Base-by-base conservation (phyloP, 2,113 vertebrate genomes). In the Phoenicopterus ruber region DNA sequence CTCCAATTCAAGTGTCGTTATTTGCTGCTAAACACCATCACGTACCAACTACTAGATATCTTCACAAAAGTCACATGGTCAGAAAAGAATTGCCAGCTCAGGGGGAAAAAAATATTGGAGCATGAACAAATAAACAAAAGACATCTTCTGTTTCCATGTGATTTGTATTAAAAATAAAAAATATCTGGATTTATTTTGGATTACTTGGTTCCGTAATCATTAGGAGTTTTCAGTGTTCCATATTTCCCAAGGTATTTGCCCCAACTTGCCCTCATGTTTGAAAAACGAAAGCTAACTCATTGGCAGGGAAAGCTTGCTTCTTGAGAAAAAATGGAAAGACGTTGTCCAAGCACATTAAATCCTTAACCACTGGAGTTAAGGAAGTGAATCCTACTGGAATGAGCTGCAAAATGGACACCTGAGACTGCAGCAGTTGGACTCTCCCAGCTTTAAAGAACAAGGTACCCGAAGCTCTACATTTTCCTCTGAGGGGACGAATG, bases 281-380 rank as follows among this genome's bases (percentile, higher is more conserved):
- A 94, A 79, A 93, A 90, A 65, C 61, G 22, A 79, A 86, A 76
- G 26, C 16, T 72, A 88, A 47, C 17, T 93, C 36, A 16, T 28
- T 76, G 42, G 22, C 46, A 85, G 13, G 52, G 40, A 82, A 87
- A 82, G 20, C 7, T 69, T 76, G 19, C 20, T 59, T 38, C 49
- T 69, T 44, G 34, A 72, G 54, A 49, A 63, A 79, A 95, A 90
- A 85, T 36, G 15, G 55, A 91, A 97, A 79, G 22, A 24, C 26
- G 17, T 32, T 73, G 57, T 71, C 42, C 32, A 61, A 66, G 46
- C 49, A 84, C 21, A 82, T 70, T 46, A 93, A 91, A 86, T 58
- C 31, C 34, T 89, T 91, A 86, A 85, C 20, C 13, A 65, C 20
- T 46, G 13, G 8, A n/a, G 9, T 36, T 67, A 52, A 55, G 29